phyloP scores from a whole-genome alignment of 2,797 vertebrate species.

The Diplodus sargus region DNA sequence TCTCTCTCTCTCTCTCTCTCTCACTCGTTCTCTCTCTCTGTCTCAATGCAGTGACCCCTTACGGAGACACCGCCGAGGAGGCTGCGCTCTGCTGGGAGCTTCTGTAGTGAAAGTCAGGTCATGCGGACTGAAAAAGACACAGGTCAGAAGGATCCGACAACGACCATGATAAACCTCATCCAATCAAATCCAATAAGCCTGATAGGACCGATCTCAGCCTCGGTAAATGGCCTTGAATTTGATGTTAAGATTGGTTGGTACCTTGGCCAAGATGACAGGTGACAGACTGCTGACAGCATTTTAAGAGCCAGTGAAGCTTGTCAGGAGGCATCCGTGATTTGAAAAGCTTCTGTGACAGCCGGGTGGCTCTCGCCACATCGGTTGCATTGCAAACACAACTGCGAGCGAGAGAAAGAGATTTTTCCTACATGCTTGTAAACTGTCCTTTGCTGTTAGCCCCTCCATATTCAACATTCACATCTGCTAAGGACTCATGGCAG shows the following conservation, averaged over 20 bases:
- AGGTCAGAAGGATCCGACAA: slow-evolving; percentile 40
- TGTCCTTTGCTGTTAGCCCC: slow-evolving; percentile 17
- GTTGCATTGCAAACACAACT: slow-evolving; percentile 19
- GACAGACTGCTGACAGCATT: slow-evolving; percentile 63
- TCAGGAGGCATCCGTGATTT: slow-evolving; percentile 41
- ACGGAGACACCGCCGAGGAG: slow-evolving; percentile 5
- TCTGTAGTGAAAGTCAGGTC: slow-evolving; percentile 23
- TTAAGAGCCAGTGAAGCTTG: slow-evolving; percentile 54
- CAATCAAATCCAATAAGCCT: slow-evolving; percentile 54
- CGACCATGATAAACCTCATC: slow-evolving; percentile 51
- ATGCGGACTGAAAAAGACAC: slow-evolving; percentile 36
- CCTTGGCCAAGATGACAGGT: slow-evolving; percentile 57
- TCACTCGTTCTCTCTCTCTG: background rate
- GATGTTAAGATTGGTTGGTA: slow-evolving; percentile 46
- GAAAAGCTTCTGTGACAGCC: slow-evolving; percentile 51
- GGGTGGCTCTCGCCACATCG: background rate
- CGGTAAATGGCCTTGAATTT: slow-evolving; percentile 56
- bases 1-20: background rate
- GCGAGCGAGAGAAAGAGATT: slow-evolving; percentile 6
- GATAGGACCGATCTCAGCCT: slow-evolving; percentile 45
- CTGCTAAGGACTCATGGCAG: background rate
- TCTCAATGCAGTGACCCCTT: slow-evolving; percentile 51
- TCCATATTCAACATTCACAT: background rate
- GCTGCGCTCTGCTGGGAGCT: slow-evolving; percentile 10
- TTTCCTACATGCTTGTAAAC: background rate